phyloP scores from a whole-genome alignment of 2,797 vertebrate genomes.

The Tauraco hartlaubi region DNA sequence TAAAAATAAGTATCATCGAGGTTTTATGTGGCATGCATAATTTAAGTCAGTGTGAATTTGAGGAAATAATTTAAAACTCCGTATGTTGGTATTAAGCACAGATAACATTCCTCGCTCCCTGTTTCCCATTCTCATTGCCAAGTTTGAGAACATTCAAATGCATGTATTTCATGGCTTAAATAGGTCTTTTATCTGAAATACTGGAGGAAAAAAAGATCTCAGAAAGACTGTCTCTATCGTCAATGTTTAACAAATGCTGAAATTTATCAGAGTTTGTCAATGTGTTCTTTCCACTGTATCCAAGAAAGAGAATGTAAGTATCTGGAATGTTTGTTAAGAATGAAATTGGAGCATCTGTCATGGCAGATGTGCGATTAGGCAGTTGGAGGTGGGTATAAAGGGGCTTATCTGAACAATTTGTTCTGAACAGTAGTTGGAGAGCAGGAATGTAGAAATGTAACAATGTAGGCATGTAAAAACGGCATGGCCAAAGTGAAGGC shows the following conservation, averaged over 20 bases:
- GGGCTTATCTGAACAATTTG: background rate
- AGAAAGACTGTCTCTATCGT: background rate
- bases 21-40: fast-evolving
- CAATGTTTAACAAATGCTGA: background rate
- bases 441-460: background rate
- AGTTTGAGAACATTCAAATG: background rate
- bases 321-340: background rate
- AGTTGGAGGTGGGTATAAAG: background rate
- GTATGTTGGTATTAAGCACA: background rate
- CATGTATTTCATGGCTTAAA: background rate
- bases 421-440: background rate
- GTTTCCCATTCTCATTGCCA: background rate
- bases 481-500: background rate
- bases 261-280: background rate
- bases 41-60: background rate
- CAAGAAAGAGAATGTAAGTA: background rate
- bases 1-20: background rate
- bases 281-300: background rate
- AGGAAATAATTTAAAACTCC: background rate
- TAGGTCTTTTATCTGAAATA: background rate
- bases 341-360: background rate
- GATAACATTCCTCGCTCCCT: background rate
- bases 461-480: background rate
- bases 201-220: fast-evolving
- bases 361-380: background rate